A percentile compares a stretch with the other conserved stretches of the same genome.
phyloP scores from a whole-genome alignment of 2,888 invertebrate genomes.

The Gastracanthus pulcherrimus region DNA sequence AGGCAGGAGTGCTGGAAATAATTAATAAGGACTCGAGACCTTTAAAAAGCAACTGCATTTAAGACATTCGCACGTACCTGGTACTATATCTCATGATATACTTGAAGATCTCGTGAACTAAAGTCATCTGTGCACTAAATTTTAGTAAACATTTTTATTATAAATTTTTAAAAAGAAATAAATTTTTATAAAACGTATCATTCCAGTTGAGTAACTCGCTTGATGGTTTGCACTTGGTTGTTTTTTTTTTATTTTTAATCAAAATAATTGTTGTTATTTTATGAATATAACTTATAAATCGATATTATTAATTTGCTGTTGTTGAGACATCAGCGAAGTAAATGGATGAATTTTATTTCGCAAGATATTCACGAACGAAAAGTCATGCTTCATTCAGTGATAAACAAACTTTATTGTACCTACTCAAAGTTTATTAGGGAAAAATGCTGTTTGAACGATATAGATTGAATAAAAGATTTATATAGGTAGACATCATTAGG shows the following conservation, averaged over 20 bases:
- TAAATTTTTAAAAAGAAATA: neutral
- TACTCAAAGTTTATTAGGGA: conserved; percentile 44
- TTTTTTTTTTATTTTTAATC: neutral
- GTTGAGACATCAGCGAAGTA: neutral
- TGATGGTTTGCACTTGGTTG: neutral
- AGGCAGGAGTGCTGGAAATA: too few relatives aligned
- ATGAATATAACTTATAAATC: neutral
- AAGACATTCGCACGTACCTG: conserved; percentile 28
- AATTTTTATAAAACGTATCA: neutral
- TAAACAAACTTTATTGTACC: conserved; percentile 13
- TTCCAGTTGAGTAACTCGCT: neutral
- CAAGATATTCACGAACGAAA: conserved; percentile 11
- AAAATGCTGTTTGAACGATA: conserved; percentile 3
- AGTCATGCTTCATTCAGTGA: conserved; percentile 32
- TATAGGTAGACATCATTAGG: conserved; percentile 24
- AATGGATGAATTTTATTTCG: conserved; percentile 35
- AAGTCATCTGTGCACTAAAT: conserved; percentile 10
- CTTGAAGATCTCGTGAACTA: conserved; percentile 19
- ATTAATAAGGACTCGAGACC: neutral
- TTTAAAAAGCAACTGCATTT: conserved; percentile 14
- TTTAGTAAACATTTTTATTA: neutral
- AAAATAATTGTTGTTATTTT: neutral
- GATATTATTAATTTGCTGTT: neutral
- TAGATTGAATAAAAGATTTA: neutral
- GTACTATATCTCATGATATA: conserved; percentile 2